A percentile compares a stretch with the other conserved stretches of the same genome.
Conservation (phyloP, 2,888 invertebrate species). For the Cryptocephalus moraei region DNA sequence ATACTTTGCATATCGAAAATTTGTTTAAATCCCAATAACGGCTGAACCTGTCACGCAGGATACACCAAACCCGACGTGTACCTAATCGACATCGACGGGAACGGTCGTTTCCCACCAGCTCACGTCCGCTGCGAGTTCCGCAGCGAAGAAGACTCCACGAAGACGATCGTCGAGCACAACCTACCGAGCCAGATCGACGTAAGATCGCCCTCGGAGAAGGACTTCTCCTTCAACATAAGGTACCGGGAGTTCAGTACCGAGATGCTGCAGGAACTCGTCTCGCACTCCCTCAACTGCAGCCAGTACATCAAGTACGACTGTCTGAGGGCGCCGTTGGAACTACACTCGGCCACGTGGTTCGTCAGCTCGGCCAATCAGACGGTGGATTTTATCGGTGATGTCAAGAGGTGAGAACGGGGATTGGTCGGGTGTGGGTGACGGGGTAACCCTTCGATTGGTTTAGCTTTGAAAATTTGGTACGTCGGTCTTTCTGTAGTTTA, state of each 20-base stretch:
- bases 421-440: neutral
- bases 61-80: constrained; percentile 86
- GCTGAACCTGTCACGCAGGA: too few species aligned
- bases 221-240: constrained; percentile 76
- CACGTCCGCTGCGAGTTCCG: constrained; percentile 89
- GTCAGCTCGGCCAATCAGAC: constrained; percentile 70
- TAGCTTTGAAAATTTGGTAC: too few species aligned
- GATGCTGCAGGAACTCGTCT: constrained; percentile 83
- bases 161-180: constrained; percentile 85
- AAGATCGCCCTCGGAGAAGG: constrained; percentile 63
- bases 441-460: too few species aligned
- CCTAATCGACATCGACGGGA: constrained; percentile 87
- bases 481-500: too few species aligned
- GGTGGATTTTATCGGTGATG: constrained; percentile 71
- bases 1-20: too few species aligned
- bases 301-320: constrained; percentile 88
- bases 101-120: constrained; percentile 84
- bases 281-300: constrained; percentile 80
- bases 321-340: constrained; percentile 74
- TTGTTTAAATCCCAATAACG: too few species aligned
- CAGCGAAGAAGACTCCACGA: constrained; percentile 72
- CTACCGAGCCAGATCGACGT: constrained; percentile 85
- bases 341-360: constrained; percentile 86
- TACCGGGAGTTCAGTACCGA: constrained; percentile 84
- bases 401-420: constrained; percentile 50